Conservation (phyloP, 1,140 invertebrate species). For the Plectrocnemia conspersa region DNA sequence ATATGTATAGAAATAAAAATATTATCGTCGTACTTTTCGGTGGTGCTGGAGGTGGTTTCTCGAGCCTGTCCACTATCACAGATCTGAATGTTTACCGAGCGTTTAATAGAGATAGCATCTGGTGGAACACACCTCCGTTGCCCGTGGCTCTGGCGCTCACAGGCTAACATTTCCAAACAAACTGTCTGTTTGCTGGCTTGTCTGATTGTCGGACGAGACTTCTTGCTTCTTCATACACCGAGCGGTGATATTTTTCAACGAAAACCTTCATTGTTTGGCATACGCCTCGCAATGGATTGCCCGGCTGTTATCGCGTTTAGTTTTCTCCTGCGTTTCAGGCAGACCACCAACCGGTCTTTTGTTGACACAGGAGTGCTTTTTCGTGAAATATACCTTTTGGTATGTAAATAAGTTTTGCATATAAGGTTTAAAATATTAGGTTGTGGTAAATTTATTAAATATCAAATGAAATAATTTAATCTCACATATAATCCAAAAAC, state of each 20-base stretch:
- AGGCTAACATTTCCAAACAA: not conserved
- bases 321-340: not conserved
- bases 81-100: conserved; percentile 32
- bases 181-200: conserved; percentile 19
- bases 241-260: conserved; percentile 13
- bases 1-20: no score
- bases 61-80: conserved; percentile 24
- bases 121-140: conserved; percentile 25
- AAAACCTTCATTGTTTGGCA: conserved; percentile 24
- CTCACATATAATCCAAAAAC: no score
- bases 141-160: conserved; percentile 4
- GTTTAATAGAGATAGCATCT: conserved; percentile 32
- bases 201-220: conserved; percentile 20
- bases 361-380: not conserved
- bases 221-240: not conserved
- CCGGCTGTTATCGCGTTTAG: conserved; percentile 14
- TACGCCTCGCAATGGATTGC: conserved; percentile 14
- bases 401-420: no score
- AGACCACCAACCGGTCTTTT: not conserved
- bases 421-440: no score
- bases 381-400: no score
- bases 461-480: no score
- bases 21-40: conserved; percentile 4
- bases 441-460: no score
- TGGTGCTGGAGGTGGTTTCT: not conserved